These are phyloP conservation scores for Beris morrisii DNA, from an alignment of 2,888 invertebrate genomes.

Conservation along the genomic window DNA sequence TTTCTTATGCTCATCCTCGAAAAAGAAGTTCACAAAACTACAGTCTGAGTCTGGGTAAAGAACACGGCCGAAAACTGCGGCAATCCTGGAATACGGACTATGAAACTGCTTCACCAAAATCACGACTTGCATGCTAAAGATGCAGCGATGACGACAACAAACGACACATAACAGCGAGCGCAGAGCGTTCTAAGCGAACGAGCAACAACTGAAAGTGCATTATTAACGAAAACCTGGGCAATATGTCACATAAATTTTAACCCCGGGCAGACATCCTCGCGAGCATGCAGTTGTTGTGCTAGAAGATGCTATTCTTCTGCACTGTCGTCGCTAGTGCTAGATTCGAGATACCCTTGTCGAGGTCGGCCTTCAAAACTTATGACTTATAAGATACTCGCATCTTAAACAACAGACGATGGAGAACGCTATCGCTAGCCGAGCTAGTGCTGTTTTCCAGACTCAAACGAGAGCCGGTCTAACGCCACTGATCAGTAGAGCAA, in stretches of 20 bases:
- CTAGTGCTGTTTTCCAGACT: neutral
- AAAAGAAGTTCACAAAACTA: too few species aligned
- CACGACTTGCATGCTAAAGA: slow-evolving; percentile 34
- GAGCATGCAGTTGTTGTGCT: too few species aligned
- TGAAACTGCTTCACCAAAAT: slow-evolving; percentile 30
- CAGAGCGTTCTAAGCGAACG: slow-evolving; percentile 1
- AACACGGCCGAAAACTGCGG: slow-evolving; percentile 18
- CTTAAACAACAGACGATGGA: neutral
- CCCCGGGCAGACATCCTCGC: too few species aligned
- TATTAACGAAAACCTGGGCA: slow-evolving; percentile 34
- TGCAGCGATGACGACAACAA: slow-evolving; percentile 16
- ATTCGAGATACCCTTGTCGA: too few species aligned
- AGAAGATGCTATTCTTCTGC: too few species aligned
- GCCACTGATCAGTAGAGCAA: neutral
- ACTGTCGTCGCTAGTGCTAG: too few species aligned
- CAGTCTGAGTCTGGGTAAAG: neutral
- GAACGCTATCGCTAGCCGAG: neutral
- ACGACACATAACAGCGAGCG: neutral
- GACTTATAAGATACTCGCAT: neutral
- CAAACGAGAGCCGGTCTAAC: too few species aligned
- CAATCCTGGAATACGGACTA: slow-evolving; percentile 21
- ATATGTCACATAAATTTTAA: slow-evolving; percentile 37
- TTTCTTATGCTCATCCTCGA: too few species aligned
- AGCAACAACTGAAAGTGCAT: slow-evolving; percentile 6
- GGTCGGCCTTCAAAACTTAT: neutral